A percentile compares a stretch with the other conserved stretches of the same genome.
These are phyloP conservation scores for Lonchura striata DNA, from an alignment of 2,113 vertebrate species.

Conservation along the genomic window DNA sequence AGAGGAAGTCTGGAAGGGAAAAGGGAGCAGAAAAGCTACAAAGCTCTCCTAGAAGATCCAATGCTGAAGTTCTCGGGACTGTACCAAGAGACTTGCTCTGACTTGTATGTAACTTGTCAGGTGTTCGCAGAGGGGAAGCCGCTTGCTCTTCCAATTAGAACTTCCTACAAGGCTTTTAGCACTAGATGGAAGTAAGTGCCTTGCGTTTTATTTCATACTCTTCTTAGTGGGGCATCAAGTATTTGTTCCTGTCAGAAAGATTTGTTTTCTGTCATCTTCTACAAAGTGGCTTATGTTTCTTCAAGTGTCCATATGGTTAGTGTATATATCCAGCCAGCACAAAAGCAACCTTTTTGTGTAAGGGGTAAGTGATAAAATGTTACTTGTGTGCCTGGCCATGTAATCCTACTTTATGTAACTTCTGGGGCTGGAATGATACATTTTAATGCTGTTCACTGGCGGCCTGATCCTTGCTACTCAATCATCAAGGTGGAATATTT, in stretches of 20 bases:
- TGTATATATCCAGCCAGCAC: neutral
- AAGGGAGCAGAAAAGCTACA: conserved; percentile 95
- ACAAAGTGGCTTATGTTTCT: neutral
- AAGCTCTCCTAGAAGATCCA: conserved; percentile 89
- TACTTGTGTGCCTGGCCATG: neutral
- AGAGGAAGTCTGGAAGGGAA: conserved; percentile 98
- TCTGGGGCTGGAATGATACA: neutral
- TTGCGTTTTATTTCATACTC: neutral
- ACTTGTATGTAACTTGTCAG: conserved; percentile 96
- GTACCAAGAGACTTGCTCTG: conserved; percentile 95
- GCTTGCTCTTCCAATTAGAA: conserved; percentile 91
- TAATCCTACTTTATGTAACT: neutral
- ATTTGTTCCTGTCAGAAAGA: neutral
- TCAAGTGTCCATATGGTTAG: neutral
- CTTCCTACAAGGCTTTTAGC: conserved; percentile 97
- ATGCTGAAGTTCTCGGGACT: conserved; percentile 96
- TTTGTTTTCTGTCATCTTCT: neutral
- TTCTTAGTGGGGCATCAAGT: neutral
- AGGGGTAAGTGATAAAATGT: neutral
- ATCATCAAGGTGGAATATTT: neutral
- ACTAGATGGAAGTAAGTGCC: conserved; percentile 97
- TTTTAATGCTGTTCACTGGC: accelerated
- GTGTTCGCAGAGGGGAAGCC: conserved; percentile 98
- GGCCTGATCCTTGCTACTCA: neutral
- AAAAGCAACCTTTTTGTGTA: neutral